Percentiles rank a stretch among this genome's conserved stretches.
Conservation (phyloP, 1,140 invertebrate species). For the Coenobita brevimanus region DNA sequence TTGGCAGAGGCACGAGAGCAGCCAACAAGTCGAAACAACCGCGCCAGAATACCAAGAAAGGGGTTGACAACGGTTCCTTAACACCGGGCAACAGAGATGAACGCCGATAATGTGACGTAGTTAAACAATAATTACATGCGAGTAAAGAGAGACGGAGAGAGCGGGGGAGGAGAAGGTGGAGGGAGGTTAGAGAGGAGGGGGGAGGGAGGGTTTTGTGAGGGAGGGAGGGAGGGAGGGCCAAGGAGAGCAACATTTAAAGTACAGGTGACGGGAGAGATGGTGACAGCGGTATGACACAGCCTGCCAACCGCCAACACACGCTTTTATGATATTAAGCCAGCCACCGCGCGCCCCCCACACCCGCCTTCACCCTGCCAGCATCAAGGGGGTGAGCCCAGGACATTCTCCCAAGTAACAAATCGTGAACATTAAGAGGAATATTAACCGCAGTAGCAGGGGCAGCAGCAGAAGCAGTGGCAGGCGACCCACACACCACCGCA, state of each 20-base stretch:
- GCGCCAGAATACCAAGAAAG: constrained; percentile 44
- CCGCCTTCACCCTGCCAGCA: background rate
- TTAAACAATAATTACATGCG: too few relatives aligned
- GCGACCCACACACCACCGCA: constrained; percentile 60
- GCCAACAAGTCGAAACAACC: background rate
- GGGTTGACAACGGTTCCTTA: constrained; percentile 29
- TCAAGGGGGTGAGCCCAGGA: background rate
- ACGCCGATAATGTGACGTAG: background rate
- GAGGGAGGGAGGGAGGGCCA: constrained; percentile 48
- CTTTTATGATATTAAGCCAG: background rate
- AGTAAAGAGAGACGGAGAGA: background rate
- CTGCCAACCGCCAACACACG: background rate
- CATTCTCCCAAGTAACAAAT: constrained; percentile 32
- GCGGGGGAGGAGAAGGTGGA: background rate
- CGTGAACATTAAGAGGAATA: constrained; percentile 32
- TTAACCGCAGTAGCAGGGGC: constrained; percentile 8
- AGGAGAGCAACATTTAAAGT: constrained; percentile 61
- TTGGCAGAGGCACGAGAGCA: background rate
- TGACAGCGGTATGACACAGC: constrained; percentile 25
- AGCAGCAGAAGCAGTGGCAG: constrained; percentile 53
- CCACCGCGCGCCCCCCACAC: background rate
- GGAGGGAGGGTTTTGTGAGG: background rate
- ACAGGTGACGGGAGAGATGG: constrained; percentile 31
- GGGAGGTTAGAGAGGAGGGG: background rate
- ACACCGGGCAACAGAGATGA: background rate